Evolutionary conservation across 1,140 invertebrate species (phyloP).

Genomic region (Neuroterus valhalla): DNA sequence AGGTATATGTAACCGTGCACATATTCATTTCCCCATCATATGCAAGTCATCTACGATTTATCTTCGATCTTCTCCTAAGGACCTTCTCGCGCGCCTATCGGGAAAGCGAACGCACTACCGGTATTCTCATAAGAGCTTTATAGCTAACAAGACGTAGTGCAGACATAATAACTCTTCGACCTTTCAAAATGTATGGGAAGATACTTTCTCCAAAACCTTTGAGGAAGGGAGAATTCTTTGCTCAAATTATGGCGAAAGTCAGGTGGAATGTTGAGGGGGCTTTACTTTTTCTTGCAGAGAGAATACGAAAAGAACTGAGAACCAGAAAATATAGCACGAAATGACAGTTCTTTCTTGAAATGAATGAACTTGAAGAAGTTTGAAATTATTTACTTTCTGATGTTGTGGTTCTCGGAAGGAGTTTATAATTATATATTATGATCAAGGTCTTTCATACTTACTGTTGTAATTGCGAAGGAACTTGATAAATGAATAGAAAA

Average conservation of each 20-base stretch:
- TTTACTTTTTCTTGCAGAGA: neutral
- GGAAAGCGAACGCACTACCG: conserved; percentile 31
- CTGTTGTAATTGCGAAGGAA: neutral
- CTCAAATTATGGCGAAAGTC: conserved; percentile 30
- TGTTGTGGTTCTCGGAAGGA: neutral
- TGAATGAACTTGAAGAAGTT: neutral
- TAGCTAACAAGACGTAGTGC: conserved; percentile 6
- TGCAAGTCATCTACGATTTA: no score
- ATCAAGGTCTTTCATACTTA: neutral
- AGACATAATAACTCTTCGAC: conserved; percentile 1
- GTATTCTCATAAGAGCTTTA: conserved; percentile 6
- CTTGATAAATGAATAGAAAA: no score
- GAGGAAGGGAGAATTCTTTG: conserved; percentile 8
- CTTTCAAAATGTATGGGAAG: conserved; percentile 13
- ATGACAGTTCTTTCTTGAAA: conserved; percentile 9
- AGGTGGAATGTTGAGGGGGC: conserved; percentile 1
- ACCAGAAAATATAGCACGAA: neutral
- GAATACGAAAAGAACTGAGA: neutral
- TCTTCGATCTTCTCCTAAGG: conserved; percentile 15
- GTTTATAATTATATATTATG: neutral
- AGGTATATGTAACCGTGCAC: conserved; percentile 36
- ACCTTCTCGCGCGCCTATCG: neutral
- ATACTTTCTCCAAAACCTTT: conserved; percentile 21
- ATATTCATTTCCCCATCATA: neutral
- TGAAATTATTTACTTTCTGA: conserved; percentile 14